A percentile compares a stretch with the other conserved stretches of the same genome.
phyloP scores from a whole-genome alignment of 2,797 vertebrate species.

The Limosa lapponica region DNA sequence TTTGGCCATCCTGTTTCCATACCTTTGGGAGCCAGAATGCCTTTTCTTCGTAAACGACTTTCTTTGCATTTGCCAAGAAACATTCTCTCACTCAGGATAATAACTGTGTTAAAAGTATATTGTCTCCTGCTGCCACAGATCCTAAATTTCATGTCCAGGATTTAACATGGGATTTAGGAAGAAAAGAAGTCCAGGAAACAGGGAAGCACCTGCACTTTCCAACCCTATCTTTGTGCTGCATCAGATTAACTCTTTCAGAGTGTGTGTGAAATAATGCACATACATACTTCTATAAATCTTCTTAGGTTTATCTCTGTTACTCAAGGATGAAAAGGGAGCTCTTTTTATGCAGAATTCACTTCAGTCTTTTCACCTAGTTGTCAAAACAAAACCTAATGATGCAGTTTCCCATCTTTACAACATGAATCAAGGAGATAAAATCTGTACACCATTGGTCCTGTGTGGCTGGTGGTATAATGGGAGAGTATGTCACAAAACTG shows the following conservation, averaged over 20 bases:
- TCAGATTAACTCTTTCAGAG: not conserved
- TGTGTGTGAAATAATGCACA: not conserved
- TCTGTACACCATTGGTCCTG: not conserved
- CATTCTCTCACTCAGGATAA: not conserved
- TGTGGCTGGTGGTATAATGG: not conserved
- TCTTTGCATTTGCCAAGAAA: constrained; percentile 19
- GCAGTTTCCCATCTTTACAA: constrained; percentile 11
- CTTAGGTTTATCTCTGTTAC: constrained; percentile 13
- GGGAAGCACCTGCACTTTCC: not conserved
- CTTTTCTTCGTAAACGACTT: not conserved
- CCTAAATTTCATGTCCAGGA: not conserved
- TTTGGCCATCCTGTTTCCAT: constrained; percentile 11
- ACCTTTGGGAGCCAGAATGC: not conserved
- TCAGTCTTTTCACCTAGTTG: constrained; percentile 31
- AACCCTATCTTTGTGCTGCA: not conserved
- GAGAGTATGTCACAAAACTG: not conserved
- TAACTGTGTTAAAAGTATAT: not conserved
- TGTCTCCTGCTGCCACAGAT: not conserved
- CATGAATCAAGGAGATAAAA: constrained; percentile 5
- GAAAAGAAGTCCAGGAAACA: not conserved
- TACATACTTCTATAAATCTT: not conserved
- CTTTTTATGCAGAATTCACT: constrained; percentile 27
- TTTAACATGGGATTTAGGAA: not conserved
- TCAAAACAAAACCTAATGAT: constrained; percentile 42
- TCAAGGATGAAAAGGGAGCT: not conserved